These are phyloP conservation scores for Yponomeuta evonymella DNA, from an alignment of 2,888 invertebrate genomes.

Conservation along the genomic window DNA sequence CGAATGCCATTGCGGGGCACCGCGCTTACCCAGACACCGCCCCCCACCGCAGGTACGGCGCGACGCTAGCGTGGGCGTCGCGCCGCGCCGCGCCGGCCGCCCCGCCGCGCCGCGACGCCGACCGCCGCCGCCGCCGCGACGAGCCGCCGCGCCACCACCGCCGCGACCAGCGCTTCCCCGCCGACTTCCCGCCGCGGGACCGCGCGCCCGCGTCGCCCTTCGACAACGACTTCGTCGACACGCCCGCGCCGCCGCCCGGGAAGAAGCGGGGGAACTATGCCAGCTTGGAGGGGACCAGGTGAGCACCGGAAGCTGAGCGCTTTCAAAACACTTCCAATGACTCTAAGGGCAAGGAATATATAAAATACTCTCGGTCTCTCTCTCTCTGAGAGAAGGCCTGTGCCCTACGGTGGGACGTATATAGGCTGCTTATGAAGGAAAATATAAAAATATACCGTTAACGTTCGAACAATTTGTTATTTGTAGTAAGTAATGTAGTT, in stretches of 20 bases:
- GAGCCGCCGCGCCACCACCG: conserved; percentile 33
- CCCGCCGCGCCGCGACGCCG: conserved; percentile 32
- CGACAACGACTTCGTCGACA: conserved; percentile 77
- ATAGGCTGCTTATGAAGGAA: too few species aligned
- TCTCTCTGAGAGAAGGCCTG: too few species aligned
- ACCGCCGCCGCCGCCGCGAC: conserved; percentile 37
- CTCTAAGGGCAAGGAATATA: too few species aligned
- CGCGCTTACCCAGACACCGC: too few species aligned
- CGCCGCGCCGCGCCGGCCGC: conserved; percentile 36
- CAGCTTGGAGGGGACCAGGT: conserved; percentile 61
- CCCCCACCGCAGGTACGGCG: conserved; percentile 44
- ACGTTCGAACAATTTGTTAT: too few species aligned
- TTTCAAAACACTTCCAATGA: too few species aligned
- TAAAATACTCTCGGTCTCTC: too few species aligned
- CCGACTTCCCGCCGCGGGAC: conserved; percentile 77
- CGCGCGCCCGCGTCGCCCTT: conserved; percentile 74
- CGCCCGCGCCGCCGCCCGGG: conserved; percentile 39
- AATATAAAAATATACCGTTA: too few species aligned
- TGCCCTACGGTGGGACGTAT: too few species aligned
- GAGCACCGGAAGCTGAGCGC: background rate
- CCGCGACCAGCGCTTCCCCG: conserved; percentile 69
- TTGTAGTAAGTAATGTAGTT: too few species aligned
- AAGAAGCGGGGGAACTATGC: conserved; percentile 61
- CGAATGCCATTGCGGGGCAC: too few species aligned
- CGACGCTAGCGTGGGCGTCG: conserved; percentile 55